Evolutionary conservation across 2,797 vertebrate species (phyloP).

Genomic region (Bradypus variegatus): DNA sequence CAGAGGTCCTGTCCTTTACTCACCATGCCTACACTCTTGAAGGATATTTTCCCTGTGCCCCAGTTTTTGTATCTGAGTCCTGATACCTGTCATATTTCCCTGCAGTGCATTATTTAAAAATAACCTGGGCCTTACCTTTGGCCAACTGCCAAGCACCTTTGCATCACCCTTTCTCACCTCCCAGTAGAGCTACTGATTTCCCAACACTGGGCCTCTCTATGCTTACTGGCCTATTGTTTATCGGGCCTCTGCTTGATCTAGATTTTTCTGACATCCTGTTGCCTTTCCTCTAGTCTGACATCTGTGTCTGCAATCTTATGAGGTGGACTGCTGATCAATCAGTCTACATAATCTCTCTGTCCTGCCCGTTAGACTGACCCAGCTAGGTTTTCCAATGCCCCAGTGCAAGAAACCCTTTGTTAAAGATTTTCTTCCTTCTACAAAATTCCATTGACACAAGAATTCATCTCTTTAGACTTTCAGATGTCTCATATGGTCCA

Average conservation of each 20-base stretch:
- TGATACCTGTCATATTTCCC: not conserved
- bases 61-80: not conserved
- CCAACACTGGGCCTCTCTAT: rapidly evolving
- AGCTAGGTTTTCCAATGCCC: not conserved
- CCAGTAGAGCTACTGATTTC: not conserved
- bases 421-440: not conserved
- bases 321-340: not conserved
- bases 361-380: not conserved
- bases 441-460: not conserved
- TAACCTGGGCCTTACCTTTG: not conserved
- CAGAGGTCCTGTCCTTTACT: not conserved
- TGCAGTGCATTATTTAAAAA: not conserved
- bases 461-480: not conserved
- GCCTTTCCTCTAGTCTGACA: not conserved
- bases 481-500: not conserved
- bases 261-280: not conserved
- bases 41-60: not conserved
- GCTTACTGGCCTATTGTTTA: not conserved
- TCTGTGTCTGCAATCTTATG: not conserved
- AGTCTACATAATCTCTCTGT: not conserved
- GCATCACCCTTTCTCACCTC: not conserved
- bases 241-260: not conserved
- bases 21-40: not conserved
- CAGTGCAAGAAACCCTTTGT: not conserved
- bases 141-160: no score